Base-by-base conservation (phyloP, 2,113 vertebrate species). In the Embiotoca jacksoni region DNA sequence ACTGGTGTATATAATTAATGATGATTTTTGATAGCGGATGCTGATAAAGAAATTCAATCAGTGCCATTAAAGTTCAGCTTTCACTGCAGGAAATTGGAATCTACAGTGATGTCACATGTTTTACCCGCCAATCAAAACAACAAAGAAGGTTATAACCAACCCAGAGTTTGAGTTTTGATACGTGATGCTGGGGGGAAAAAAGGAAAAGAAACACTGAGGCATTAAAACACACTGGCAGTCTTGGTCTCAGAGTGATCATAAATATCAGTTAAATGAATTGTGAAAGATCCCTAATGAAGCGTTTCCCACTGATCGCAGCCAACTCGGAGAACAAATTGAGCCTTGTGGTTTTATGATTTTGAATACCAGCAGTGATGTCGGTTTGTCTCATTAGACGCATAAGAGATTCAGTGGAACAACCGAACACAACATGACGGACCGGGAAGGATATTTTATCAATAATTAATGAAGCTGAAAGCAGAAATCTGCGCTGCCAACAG, bases 211-310 rank as follows among this genome's bases (percentile, higher is more conserved):
- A 49, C 31, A 1, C n/a, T 11, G 72, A 55, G 39, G 1, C 47
- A 10, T 46, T 31, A 61, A 63, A 56, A 50, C 50, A 15, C 13
- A 46, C 2, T 13, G 54, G 7, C 54, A 23, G 23, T 5, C 0
- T 44, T 2, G 30, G 16, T 32, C 57, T 63, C 74, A 14, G 14
- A 2, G 64, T 0, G 59, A 10, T 37, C 1, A 46, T 16, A 35
- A 54, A 50, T 0, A n/a, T 2, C 6, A 81, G 58, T 32, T 31
- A 13, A 73, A 33, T 57, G 30, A 63, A 37, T 41, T 36, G 35
- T 63, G 67, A 64, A 79, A 78, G 50, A 70, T 35, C 37, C 23
- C 5, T 63, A 57, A 76, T 61, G 62, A 63, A 32, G 53, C 49
- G 1, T 74, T 69, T 72, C 32, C 16, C 37, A 13, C 35, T 6